phyloP scores from a whole-genome alignment of 2,113 vertebrate genomes.

The Prionailurus bengalensis region DNA sequence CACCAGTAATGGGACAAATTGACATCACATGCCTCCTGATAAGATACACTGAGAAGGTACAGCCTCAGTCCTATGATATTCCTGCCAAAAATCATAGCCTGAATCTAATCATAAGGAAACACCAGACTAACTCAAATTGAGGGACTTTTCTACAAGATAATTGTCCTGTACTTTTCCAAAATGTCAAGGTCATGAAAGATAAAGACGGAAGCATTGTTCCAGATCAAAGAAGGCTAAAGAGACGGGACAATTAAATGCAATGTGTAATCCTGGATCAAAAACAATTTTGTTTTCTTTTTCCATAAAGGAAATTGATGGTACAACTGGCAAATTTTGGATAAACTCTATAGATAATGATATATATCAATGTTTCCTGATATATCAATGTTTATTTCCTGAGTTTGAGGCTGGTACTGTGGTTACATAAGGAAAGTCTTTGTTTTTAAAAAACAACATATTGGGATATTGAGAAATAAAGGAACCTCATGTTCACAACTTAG shows the following conservation, averaged over 20 bases:
- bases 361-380: not conserved
- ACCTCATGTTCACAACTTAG: not conserved
- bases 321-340: constrained; percentile 15
- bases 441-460: constrained; percentile 33
- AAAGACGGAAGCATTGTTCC: not conserved
- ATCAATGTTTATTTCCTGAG: not conserved
- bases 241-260: not conserved
- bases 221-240: constrained; percentile 1
- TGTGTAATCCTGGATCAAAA: not conserved
- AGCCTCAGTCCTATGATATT: not conserved
- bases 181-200: constrained; percentile 12
- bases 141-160: constrained; percentile 24
- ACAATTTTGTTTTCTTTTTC: not conserved
- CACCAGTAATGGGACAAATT: constrained; percentile 45
- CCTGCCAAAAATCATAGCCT: constrained; percentile 32
- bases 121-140: not conserved
- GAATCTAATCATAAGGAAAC: constrained; percentile 57
- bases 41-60: constrained; percentile 31
- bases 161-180: constrained; percentile 15
- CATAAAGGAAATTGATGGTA: constrained; percentile 33
- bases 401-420: not conserved
- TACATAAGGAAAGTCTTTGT: not conserved
- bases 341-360: not conserved
- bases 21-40: constrained; percentile 24
- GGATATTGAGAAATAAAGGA: constrained; percentile 50